phyloP scores from a whole-genome alignment of 2,888 invertebrate genomes.

The Lordiphosa fenestrarum region DNA sequence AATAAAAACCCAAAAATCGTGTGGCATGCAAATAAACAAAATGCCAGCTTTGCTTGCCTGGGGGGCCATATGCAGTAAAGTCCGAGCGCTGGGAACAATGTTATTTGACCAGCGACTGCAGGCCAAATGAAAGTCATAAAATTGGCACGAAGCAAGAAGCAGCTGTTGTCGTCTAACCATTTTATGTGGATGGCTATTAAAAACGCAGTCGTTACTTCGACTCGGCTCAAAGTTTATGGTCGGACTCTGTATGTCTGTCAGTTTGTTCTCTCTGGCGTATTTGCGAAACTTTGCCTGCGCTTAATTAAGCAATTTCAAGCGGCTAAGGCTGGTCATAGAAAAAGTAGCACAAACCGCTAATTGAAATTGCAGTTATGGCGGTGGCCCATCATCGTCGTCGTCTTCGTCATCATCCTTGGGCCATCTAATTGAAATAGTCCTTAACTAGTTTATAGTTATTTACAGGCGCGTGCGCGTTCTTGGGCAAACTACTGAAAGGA shows the following conservation, averaged over 20 bases:
- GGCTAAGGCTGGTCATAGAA: slow-evolving; percentile 36
- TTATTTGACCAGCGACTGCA: slow-evolving; percentile 44
- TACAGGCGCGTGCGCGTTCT: slow-evolving; percentile 37
- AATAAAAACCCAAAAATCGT: slow-evolving; percentile 20
- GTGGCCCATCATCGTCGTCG: slow-evolving; percentile 22
- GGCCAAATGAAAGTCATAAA: slow-evolving; percentile 57
- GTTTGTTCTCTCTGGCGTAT: slow-evolving; percentile 12
- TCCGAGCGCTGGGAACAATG: slow-evolving; percentile 19
- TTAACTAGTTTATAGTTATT: slow-evolving; percentile 74
- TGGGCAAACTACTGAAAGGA: no score
- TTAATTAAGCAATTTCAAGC: slow-evolving; percentile 74
- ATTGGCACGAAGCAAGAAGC: slow-evolving; percentile 40
- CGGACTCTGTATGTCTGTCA: slow-evolving; percentile 14
- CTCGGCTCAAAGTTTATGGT: slow-evolving; percentile 63
- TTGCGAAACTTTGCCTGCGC: slow-evolving; percentile 64
- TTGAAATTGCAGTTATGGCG: slow-evolving; percentile 70
- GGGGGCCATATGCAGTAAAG: slow-evolving; percentile 45
- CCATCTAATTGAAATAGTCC: slow-evolving; percentile 71
- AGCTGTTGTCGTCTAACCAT: slow-evolving; percentile 17
- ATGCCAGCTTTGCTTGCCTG: slow-evolving; percentile 28
- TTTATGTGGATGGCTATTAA: slow-evolving; percentile 54
- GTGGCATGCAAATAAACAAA: slow-evolving; percentile 39
- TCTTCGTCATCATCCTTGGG: slow-evolving; percentile 23
- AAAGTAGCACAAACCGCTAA: slow-evolving; percentile 69
- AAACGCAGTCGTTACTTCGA: slow-evolving; percentile 65